Evolutionary conservation across 2,797 vertebrate species (phyloP), one percentile per base, ranked within the genome.

Genomic region (Chromis chromis): DNA sequence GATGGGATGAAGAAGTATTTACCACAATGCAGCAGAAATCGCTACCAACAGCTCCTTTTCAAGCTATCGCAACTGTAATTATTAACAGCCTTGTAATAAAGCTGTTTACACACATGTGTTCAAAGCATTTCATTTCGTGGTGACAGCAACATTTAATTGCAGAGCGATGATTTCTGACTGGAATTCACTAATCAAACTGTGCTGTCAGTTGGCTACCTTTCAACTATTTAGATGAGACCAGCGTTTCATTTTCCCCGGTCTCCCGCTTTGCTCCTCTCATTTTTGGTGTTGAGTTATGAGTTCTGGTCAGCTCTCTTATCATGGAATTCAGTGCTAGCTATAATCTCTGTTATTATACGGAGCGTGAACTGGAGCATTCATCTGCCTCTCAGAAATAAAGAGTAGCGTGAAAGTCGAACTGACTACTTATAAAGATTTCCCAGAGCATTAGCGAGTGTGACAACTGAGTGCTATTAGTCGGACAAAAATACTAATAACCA

Each of bases 361-460:
- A 50, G 46, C 21, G 3, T 4, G 54, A 74, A 66, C 19, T 27
- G 27, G 17, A 68, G 28, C 36, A 59, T 66, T 71, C 21, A 1
- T 75, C 39, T 6, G 7, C 61, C 28, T 69, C 62, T 68, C 7
- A 71, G 53, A 68, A 57, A 59, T 21, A 60, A 71, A 78, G 61
- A 71, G 44, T 21, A 46, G 33, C 42, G 50, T 31, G 42, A 39
- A 7, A 82, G 52, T 56, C 56, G 31, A 4, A 42, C n/a, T 57
- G 17, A 64, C 22, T 22, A 28, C 28, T 42, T 40, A 19, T 16
- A 55, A 9, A 33, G 48, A 17, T 28, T 65, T 40, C 25, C 24
- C 49, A 31, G n/a, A 60, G 74, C 68, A 77, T 79, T 70, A 66
- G 53, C 52, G 19, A 74, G 62, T 40, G 57, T 78, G 77, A 87